These are phyloP conservation scores for Microcebus murinus DNA, from an alignment of 2,113 vertebrate species.

Conservation along the genomic window DNA sequence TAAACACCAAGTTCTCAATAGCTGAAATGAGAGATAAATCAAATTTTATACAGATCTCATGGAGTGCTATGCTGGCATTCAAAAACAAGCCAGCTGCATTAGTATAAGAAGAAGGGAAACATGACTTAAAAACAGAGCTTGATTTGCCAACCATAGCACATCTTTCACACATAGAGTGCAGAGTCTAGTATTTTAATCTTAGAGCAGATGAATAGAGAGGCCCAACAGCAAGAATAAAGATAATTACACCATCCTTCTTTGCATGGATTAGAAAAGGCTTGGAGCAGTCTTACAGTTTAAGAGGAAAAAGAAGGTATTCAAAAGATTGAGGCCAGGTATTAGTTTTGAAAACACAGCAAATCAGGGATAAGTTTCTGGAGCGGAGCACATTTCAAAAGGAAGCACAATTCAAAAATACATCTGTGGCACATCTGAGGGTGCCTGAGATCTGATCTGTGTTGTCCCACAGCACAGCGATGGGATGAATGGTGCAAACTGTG, in stretches of 20 bases:
- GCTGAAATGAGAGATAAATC: not conserved
- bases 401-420: not conserved
- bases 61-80: not conserved
- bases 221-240: not conserved
- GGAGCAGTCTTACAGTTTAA: not conserved
- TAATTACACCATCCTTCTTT: not conserved
- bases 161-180: not conserved
- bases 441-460: not conserved
- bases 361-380: not conserved
- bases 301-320: not conserved
- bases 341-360: not conserved
- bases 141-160: not conserved
- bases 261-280: not conserved
- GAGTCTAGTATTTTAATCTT: not conserved
- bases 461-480: not conserved
- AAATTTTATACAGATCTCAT: not conserved
- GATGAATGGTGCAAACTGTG: not conserved
- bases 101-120: not conserved
- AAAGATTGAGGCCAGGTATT: not conserved
- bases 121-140: not conserved
- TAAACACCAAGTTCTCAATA: not conserved
- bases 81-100: not conserved
- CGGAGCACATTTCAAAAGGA: not conserved
- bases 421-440: fast-evolving
- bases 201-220: not conserved